A percentile compares a stretch with the other conserved stretches of the same genome.
phyloP scores from a whole-genome alignment of 2,888 invertebrate species.

The Brenthis daphne region DNA sequence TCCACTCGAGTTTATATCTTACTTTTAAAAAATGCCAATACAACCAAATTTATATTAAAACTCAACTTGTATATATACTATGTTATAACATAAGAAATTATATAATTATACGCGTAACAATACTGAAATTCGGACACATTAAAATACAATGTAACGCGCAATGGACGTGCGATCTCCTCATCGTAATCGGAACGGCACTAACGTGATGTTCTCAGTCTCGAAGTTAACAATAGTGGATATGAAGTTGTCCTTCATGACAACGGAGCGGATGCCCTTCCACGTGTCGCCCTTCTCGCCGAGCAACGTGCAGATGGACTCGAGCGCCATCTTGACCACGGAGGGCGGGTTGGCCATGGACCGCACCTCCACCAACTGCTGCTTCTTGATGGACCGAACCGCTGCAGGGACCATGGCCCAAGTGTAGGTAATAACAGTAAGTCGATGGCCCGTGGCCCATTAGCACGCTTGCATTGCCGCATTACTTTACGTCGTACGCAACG shows the following conservation, averaged over 20 bases:
- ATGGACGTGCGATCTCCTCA: conserved; percentile 43
- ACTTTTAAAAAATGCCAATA: too few relatives aligned
- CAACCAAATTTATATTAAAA: background rate
- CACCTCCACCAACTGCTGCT: conserved; percentile 97
- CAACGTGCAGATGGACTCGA: conserved; percentile 96
- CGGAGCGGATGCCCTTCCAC: conserved; percentile 95
- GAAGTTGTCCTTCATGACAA: conserved; percentile 97
- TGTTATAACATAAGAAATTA: background rate
- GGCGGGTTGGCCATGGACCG: conserved; percentile 98
- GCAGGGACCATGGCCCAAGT: conserved; percentile 45
- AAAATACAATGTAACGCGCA: background rate
- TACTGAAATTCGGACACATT: background rate
- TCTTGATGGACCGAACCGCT: conserved; percentile 98
- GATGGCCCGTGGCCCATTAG: too few relatives aligned
- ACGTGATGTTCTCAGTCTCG: conserved; percentile 95
- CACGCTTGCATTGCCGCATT: too few relatives aligned
- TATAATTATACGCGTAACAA: too few relatives aligned
- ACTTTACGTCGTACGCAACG: background rate
- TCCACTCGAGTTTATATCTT: too few relatives aligned
- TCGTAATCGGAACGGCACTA: conserved; percentile 75
- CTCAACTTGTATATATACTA: background rate
- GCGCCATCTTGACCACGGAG: conserved; percentile 93
- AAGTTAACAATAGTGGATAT: conserved; percentile 97
- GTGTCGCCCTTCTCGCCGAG: conserved; percentile 95
- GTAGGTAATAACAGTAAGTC: too few relatives aligned